These are phyloP conservation scores for Leptobrachium ailaonicum DNA, from an alignment of 2,113 vertebrate genomes.

Conservation along the genomic window DNA sequence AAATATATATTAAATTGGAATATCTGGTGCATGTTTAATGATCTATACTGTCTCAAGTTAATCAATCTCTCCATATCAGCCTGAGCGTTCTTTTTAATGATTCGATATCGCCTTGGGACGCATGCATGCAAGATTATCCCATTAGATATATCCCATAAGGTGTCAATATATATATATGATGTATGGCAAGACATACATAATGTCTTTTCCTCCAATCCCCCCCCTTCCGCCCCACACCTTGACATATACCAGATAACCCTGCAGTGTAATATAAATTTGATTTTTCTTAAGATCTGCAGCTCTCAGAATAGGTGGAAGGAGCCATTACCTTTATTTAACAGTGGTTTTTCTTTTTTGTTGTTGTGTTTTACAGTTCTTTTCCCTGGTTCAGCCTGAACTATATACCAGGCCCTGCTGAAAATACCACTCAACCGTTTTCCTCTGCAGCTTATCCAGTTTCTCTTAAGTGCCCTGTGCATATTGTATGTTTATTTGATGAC, in stretches of 20 bases:
- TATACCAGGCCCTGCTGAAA: constrained; percentile 99
- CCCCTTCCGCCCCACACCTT: constrained; percentile 56
- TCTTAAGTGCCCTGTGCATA: constrained; percentile 96
- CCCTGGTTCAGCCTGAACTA: constrained; percentile 99
- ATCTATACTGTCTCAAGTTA: constrained; percentile 60
- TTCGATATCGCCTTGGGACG: constrained; percentile 71
- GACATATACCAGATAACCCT: constrained; percentile 75
- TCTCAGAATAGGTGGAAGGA: constrained; percentile 87
- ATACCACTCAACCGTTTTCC: constrained; percentile 99
- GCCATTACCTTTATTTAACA: constrained; percentile 97
- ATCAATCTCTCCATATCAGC: constrained; percentile 52
- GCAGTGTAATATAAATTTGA: constrained; percentile 79
- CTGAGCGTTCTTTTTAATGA: constrained; percentile 54
- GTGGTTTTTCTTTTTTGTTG: constrained; percentile 99
- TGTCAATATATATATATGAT: constrained; percentile 39
- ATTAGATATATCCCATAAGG: constrained; percentile 67
- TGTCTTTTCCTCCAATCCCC: constrained; percentile 66
- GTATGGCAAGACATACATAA: constrained; percentile 57
- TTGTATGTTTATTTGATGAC: constrained; percentile 87
- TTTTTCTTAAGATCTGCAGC: constrained; percentile 74
- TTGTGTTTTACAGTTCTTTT: constrained; percentile 99
- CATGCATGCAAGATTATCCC: constrained; percentile 82
- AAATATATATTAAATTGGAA: constrained; percentile 57
- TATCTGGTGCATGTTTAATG: constrained; percentile 78
- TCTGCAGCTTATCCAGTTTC: constrained; percentile 99